Evolutionary conservation across 2,797 vertebrate species (phyloP).

Genomic region (Anolis apletophallus): DNA sequence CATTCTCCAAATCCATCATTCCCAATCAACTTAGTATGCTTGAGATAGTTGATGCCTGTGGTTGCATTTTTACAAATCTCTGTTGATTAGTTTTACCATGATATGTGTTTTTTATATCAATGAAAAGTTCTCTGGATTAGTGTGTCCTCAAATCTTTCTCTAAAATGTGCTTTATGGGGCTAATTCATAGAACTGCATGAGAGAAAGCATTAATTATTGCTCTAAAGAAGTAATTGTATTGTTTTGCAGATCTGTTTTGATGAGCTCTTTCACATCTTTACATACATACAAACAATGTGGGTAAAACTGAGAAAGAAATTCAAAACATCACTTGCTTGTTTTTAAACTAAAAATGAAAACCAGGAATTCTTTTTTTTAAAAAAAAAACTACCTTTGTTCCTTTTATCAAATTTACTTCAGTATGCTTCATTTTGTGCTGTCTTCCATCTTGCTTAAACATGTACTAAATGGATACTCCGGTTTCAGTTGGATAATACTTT

Average conservation of each 20-base stretch:
- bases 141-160: slow-evolving; percentile 62
- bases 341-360: slow-evolving; percentile 24
- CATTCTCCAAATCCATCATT: slow-evolving; percentile 10
- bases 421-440: slow-evolving; percentile 49
- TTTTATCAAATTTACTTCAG: slow-evolving; percentile 58
- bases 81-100: neutral
- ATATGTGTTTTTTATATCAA: slow-evolving; percentile 39
- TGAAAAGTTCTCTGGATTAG: slow-evolving; percentile 35
- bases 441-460: slow-evolving; percentile 52
- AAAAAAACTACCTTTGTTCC: slow-evolving; percentile 6
- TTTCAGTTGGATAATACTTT: slow-evolving; percentile 29
- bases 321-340: slow-evolving; percentile 2
- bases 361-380: slow-evolving; percentile 40
- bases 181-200: slow-evolving; percentile 26
- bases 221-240: slow-evolving; percentile 15
- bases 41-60: slow-evolving; percentile 13
- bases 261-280: accelerated
- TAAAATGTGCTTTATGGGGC: slow-evolving; percentile 50
- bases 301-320: slow-evolving; percentile 17
- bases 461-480: slow-evolving; percentile 27
- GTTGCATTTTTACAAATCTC: neutral
- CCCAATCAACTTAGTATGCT: neutral
- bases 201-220: slow-evolving; percentile 55
- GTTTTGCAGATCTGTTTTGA: neutral
- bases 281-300: neutral